phyloP scores from a whole-genome alignment of 2,113 vertebrate genomes.

The Sorex fumeus region DNA sequence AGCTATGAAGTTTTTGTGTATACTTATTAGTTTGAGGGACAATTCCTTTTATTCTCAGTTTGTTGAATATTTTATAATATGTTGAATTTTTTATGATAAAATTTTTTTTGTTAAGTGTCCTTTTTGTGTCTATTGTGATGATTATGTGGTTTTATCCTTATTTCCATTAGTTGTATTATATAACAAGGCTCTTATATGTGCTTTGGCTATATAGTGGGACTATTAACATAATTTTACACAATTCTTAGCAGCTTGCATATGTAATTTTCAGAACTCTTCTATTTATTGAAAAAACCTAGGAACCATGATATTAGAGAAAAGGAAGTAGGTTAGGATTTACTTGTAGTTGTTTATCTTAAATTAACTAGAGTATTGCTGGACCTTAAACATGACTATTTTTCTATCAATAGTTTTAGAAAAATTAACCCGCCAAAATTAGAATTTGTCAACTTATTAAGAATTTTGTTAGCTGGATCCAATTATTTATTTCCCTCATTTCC shows the following conservation, averaged over 20 bases:
- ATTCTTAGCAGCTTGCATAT: background rate
- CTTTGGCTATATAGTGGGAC: background rate
- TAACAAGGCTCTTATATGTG: background rate
- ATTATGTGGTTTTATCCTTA: constrained; percentile 7
- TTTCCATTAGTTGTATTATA: background rate
- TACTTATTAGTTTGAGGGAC: constrained; percentile 1
- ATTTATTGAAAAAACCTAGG: constrained; percentile 37
- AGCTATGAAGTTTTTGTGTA: background rate
- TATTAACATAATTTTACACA: background rate
- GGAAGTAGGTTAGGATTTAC: constrained; percentile 33
- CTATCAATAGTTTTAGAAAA: constrained; percentile 1
- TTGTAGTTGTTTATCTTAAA: constrained; percentile 58
- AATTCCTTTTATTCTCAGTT: background rate
- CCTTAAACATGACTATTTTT: background rate
- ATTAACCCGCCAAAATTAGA: constrained; percentile 1
- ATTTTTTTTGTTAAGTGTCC: constrained; percentile 8
- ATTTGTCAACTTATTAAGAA: background rate
- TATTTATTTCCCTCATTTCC: background rate
- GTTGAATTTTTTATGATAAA: background rate
- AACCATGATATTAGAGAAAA: background rate
- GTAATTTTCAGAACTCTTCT: constrained; percentile 20
- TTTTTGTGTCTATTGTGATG: background rate
- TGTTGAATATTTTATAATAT: constrained; percentile 46
- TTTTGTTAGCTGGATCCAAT: background rate
- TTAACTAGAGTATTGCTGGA: constrained; percentile 3